Conservation (phyloP, 2,888 invertebrate genomes). For the Gymnocheta viridis region DNA sequence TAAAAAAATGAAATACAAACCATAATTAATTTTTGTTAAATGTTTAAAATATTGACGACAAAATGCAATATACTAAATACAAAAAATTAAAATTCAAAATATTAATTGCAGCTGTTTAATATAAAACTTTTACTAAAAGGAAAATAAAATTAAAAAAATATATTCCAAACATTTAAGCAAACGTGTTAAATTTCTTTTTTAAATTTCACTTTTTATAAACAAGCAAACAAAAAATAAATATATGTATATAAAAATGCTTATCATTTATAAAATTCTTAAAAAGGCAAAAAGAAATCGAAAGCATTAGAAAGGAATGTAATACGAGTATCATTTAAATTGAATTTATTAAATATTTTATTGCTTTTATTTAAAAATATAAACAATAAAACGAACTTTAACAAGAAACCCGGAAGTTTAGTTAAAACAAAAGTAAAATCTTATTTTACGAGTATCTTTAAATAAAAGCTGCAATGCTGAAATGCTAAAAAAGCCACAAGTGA, state of each 20-base stretch:
- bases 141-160: not conserved
- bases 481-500: constrained; percentile 7
- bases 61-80: too few relatives aligned
- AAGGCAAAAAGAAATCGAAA: constrained; percentile 24
- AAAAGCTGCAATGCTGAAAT: constrained; percentile 26
- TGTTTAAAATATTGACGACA: constrained; percentile 33
- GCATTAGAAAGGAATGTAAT: not conserved
- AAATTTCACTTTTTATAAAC: constrained; percentile 35
- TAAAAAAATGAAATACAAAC: not conserved
- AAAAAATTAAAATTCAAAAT: not conserved
- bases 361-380: not conserved
- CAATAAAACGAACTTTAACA: not conserved
- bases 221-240: too few relatives aligned
- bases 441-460: not conserved
- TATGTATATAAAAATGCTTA: not conserved
- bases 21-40: constrained; percentile 17
- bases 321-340: not conserved
- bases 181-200: constrained; percentile 27
- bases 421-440: not conserved
- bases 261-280: constrained; percentile 34
- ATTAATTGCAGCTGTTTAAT: constrained; percentile 10
- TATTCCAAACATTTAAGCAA: not conserved
- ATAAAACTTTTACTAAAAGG: not conserved
- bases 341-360: not conserved
- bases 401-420: constrained; percentile 20